Evolutionary conservation across 2,797 vertebrate species (phyloP).

Genomic region (Phaenicophaeus curvirostris): DNA sequence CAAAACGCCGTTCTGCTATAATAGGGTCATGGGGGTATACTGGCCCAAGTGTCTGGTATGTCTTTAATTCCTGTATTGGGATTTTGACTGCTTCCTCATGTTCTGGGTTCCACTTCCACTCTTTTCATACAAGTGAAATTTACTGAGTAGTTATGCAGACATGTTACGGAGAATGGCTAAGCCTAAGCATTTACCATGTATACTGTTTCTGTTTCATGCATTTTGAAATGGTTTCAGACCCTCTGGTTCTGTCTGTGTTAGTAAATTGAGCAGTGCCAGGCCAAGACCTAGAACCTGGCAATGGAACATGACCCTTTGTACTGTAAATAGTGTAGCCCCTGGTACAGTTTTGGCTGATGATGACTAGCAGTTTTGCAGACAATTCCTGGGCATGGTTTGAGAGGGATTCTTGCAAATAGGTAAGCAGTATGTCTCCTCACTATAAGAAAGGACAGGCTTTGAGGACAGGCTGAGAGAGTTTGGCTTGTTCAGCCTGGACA

Average conservation of each 20-base stretch:
- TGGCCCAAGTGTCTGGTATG: background rate
- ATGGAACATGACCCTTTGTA: background rate
- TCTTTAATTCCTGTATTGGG: background rate
- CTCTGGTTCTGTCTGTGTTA: background rate
- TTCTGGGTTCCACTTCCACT: background rate
- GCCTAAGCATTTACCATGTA: background rate
- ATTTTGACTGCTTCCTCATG: background rate
- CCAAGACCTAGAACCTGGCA: background rate
- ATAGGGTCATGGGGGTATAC: too few relatives aligned
- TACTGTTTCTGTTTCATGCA: rapidly evolving
- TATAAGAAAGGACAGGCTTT: too few relatives aligned
- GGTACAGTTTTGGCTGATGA: background rate
- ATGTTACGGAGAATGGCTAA: rapidly evolving
- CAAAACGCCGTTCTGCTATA: background rate
- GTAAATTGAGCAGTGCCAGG: background rate
- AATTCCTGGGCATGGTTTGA: background rate
- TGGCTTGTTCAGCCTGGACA: too few relatives aligned
- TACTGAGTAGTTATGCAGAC: rapidly evolving
- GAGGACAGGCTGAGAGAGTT: too few relatives aligned
- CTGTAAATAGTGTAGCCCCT: background rate
- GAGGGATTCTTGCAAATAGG: background rate
- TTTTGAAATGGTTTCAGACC: background rate
- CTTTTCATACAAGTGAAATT: background rate
- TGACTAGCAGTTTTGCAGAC: background rate
- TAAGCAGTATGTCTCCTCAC: background rate